Conservation (phyloP, 2,113 vertebrate species). For the Corvus moneduloides region DNA sequence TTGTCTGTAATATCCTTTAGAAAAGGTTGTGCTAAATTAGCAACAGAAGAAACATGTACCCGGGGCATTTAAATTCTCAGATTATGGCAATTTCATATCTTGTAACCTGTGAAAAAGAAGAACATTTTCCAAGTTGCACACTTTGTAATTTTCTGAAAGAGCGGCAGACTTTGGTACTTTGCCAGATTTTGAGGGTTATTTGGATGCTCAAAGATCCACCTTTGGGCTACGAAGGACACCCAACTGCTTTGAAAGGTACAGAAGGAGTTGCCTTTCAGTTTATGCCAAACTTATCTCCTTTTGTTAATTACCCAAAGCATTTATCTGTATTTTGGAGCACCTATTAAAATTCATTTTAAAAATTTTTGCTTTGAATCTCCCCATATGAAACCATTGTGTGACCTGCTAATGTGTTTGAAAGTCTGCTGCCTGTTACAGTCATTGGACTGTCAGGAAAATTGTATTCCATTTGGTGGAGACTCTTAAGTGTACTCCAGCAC, state of each 20-base stretch:
- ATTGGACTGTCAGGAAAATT: not conserved
- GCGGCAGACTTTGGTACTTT: not conserved
- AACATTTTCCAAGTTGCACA: not conserved
- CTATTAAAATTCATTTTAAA: not conserved
- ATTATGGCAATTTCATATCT: not conserved
- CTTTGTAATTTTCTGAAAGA: not conserved
- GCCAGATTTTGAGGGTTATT: not conserved
- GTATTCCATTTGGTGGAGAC: not conserved
- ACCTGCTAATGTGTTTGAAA: not conserved
- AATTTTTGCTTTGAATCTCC: not conserved
- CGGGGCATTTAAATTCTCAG: not conserved
- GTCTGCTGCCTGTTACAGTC: not conserved
- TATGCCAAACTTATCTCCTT: not conserved
- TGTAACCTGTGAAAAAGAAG: not conserved
- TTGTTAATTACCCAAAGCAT: accelerated
- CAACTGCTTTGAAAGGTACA: not conserved
- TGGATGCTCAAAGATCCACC: not conserved
- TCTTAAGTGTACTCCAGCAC: not conserved
- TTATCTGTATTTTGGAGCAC: not conserved
- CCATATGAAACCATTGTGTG: not conserved
- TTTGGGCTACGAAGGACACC: not conserved
- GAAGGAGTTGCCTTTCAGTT: not conserved
- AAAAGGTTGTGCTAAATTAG: not conserved
- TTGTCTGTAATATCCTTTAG: not conserved
- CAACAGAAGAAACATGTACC: not conserved